Evolutionary conservation across 2,888 invertebrate species (phyloP), one percentile per base, ranked within the genome.

Genomic region (Synanthedon myopaeformis): DNA sequence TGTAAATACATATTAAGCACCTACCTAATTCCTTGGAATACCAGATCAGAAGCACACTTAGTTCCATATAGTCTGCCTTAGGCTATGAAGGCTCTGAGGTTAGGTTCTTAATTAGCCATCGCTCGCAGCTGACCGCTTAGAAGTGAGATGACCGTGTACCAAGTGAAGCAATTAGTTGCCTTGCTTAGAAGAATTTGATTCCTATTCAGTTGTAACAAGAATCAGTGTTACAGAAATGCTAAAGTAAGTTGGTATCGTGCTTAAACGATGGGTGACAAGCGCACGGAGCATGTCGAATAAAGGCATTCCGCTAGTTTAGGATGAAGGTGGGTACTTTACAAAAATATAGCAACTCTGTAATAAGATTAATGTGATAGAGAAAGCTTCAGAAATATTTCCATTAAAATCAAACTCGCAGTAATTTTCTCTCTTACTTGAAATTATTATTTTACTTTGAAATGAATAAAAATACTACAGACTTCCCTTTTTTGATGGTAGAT

Each of bases 81-180:
- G 66, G 64, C 77, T 68, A 75, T 67, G 66, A 62, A 70, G 66
- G 65, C 69, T 66, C 69, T 75, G 82, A 79, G 83, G 83, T 81
- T 74, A 74, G 71, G 74, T 81, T 77, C 84, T 82, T 85, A 86
- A 86, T 86, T 84, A 83, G 79, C 79, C 75, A 79, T 81, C 82
- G 73, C 76, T 74, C 67, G 76, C 75, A 77, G 79, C 78, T 82
- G 83, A 82, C 85, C 85, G 74, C 81, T 78, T 65, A 68, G 73
- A 75, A 77, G 75, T 76, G 73, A 75, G 76, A 79, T 49, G 53
- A 55, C 54, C 54, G 51, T 54, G 53, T 53, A 28, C 42, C 49
- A 13, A 49, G 12, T 49, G 19, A 45, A 45, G 13, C 45, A 45
- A 45, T 13, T 13, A 12, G 45, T 45, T 45, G 13, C 8, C 2